A percentile compares a stretch with the other conserved stretches of the same genome.
Evolutionary conservation across 1,140 invertebrate species (phyloP).

Genomic region (Neodiprion fabricii): DNA sequence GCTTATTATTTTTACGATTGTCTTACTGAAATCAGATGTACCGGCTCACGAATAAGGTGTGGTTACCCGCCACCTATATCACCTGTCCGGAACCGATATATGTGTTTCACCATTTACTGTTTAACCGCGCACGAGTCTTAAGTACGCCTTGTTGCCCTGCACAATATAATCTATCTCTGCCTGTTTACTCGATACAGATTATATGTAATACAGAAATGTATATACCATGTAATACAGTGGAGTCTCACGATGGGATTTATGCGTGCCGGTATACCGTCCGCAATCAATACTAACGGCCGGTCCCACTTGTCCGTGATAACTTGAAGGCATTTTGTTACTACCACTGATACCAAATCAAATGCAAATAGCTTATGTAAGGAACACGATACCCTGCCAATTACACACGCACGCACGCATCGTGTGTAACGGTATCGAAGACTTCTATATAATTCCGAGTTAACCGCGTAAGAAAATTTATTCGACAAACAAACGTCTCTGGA

Average conservation of each 20-base stretch:
- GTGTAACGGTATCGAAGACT: neutral
- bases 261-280: neutral
- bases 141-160: too few species aligned
- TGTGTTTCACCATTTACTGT: neutral
- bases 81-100: neutral
- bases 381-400: slow-evolving; percentile 3
- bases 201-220: too few species aligned
- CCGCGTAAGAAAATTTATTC: neutral
- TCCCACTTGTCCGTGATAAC: neutral
- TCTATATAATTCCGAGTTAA: neutral
- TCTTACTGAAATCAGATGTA: neutral
- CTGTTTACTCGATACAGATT: too few species aligned
- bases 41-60: neutral
- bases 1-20: slow-evolving; percentile 6
- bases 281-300: too few species aligned
- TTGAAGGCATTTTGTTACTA: neutral
- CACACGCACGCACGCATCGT: neutral
- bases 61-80: neutral
- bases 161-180: too few species aligned
- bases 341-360: neutral
- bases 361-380: neutral
- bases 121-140: neutral
- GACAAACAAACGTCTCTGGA: too few species aligned
- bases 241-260: neutral
- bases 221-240: too few species aligned